Base-by-base conservation (phyloP, 2,888 invertebrate species). In the Drosophila yooni region DNA sequence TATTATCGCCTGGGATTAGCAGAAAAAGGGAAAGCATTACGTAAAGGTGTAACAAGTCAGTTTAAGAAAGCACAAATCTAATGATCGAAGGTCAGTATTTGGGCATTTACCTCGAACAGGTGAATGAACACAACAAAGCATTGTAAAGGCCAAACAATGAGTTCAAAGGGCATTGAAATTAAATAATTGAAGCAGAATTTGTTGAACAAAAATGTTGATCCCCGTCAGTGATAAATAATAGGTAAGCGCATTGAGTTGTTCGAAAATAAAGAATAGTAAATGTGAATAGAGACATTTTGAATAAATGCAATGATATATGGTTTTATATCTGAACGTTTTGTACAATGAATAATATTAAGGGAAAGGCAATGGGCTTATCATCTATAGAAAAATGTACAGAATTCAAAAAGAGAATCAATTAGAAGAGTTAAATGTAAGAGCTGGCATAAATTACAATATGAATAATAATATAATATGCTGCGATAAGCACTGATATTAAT, bases 1-100 rank as follows among this genome's bases (percentile, higher is more conserved):
- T 79, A 81, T 81, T 81, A 79, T 79, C 79, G 72, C 79, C 57
- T 46, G 79, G 79, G 76, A 79, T 79, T 79, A 79, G 81, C 79
- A 54, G 62, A n/a, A 36, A 56, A 66, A 43, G 63, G 76, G 21
- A 56, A 67, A 76, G 60, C 72, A 63, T 80, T 67, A 64, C 58
- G 62, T 61, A 66, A 68, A 80, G 76, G 81, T 76, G 71, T 68
- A 63, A 61, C 57, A 58, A 68, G 67, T 74, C 79, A 68, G 74
- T 54, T 78, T 50, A 67, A 54, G 58, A 61, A 71, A 72, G 56
- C 69, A 73, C 68, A 73, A 72, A 76, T 63, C 31, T 60, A 61
- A 64, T 51, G 76, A 60, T 75, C 61, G 36, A 70, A 80, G 76
- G 64, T 76, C 67, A 65, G 64, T 51, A 57, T 76, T 66, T 76